A percentile compares a stretch with the other conserved stretches of the same genome.
Evolutionary conservation across 2,113 vertebrate species (phyloP).

Genomic region (Channa argus): DNA sequence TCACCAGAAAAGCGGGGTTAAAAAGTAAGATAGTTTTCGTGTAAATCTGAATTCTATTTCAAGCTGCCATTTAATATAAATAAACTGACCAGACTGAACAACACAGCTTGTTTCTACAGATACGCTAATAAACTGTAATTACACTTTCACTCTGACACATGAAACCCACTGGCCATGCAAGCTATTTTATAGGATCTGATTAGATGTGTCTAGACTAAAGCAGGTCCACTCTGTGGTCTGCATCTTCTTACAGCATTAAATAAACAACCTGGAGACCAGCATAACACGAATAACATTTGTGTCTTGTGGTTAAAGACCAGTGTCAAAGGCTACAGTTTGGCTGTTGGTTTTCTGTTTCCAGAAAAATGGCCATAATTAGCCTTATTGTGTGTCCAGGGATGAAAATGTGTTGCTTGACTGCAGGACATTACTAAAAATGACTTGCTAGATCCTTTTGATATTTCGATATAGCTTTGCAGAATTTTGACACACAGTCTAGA

Average conservation of each 20-base stretch:
- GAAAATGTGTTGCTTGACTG: too few species aligned
- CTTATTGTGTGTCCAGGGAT: too few species aligned
- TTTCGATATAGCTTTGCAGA: background rate
- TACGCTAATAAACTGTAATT: too few species aligned
- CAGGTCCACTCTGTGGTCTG: background rate
- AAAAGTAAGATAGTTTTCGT: too few species aligned
- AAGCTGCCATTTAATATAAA: too few species aligned
- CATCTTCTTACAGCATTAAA: background rate
- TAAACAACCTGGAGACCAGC: background rate
- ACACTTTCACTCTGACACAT: slow-evolving; percentile 13
- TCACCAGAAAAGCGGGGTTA: too few species aligned
- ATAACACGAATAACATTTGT: background rate
- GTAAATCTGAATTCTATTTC: too few species aligned
- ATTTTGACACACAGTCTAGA: background rate
- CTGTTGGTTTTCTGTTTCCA: background rate
- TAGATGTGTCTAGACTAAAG: slow-evolving; percentile 3
- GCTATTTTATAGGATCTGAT: slow-evolving; percentile 11
- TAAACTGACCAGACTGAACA: too few species aligned
- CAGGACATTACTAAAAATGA: too few species aligned
- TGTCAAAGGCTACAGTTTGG: background rate
- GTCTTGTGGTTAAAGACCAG: background rate
- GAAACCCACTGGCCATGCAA: background rate
- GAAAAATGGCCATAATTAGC: too few species aligned
- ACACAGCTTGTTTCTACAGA: too few species aligned
- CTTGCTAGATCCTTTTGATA: background rate